Evolutionary conservation across 2,888 invertebrate species (phyloP), one percentile per base, ranked within the genome.

Genomic region (Drosophila niveifrons): DNA sequence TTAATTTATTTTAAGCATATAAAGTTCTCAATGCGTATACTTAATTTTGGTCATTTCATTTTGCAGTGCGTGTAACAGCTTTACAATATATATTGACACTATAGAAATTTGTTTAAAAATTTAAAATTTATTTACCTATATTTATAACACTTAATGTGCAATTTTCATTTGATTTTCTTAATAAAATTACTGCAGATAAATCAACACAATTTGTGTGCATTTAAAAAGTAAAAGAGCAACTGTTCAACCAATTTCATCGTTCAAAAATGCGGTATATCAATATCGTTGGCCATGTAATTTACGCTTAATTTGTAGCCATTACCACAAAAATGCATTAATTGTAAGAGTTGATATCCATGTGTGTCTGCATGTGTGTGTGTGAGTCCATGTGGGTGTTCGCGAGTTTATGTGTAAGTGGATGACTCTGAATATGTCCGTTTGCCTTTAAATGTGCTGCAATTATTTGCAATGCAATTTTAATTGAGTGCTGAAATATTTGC

Each of bases 401-500:
- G 56, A 23, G 36, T 39, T 50, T 48, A n/a, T n/a, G 39, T 46
- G 50, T 8, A 44, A 51, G 46, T 70, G 57, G 53, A 48, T 59
- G 43, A 50, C 10, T 23, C 17, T 47, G 47, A 41, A 18, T 50
- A 23, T 43, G 18, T 23, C 13, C 36, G 31, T 15, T 44, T 57
- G 57, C 66, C 86, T 80, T 88, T 88, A 86, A 87, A 86, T 87
- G 89, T 62, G 76, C 65, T 78, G 87, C 89, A 84, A 84, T 83
- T 88, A 87, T 88, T 88, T 88, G 84, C 78, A 76, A 74, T 81
- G 79, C 84, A 79, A 83, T 84, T 89, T 84, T 84, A 84, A 84
- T 84, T 87, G 87, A 84, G 84, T 84, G 84, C 72, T 88, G 84
- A 88, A 84, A 84, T 80, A 81, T 88, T 88, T 84, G 84, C 87